These are phyloP conservation scores for Acronicta alni DNA, from an alignment of 2,888 invertebrate species.

Conservation along the genomic window DNA sequence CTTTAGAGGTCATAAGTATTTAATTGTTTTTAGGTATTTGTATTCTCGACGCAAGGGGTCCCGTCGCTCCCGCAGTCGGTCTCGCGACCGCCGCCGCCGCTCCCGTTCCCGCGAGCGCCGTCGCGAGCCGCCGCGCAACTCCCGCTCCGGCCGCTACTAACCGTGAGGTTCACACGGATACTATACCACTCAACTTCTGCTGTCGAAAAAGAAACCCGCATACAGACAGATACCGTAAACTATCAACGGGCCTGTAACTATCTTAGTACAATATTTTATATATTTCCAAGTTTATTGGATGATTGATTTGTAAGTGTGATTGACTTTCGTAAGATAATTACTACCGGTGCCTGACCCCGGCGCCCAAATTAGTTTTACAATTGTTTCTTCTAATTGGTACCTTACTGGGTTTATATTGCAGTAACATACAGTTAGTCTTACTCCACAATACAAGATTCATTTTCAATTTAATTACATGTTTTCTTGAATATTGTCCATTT, in stretches of 20 bases:
- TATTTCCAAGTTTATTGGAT: constrained; percentile 3
- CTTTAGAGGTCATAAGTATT: no score
- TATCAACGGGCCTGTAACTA: neutral
- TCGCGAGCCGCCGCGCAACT: constrained; percentile 87
- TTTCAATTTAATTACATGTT: constrained; percentile 28
- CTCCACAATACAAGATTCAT: constrained; percentile 10
- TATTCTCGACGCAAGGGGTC: constrained; percentile 92
- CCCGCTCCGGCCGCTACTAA: constrained; percentile 89
- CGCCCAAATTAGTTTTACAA: no score
- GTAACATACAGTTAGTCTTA: constrained; percentile 46
- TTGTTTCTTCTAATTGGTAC: neutral
- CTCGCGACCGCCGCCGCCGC: constrained; percentile 88
- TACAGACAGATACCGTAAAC: constrained; percentile 10
- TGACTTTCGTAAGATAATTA: constrained; percentile 14
- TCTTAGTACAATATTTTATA: constrained; percentile 7
- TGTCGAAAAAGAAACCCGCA: constrained; percentile 17
- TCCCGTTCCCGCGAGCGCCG: constrained; percentile 89
- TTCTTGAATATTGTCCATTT: constrained; percentile 3
- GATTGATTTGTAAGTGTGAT: constrained; percentile 19
- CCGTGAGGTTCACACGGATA: constrained; percentile 14
- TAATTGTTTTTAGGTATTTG: constrained; percentile 87
- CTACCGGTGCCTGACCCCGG: no score
- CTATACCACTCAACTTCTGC: neutral
- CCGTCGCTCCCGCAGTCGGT: constrained; percentile 77
- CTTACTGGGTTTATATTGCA: constrained; percentile 39